phyloP scores from a whole-genome alignment of 2,113 vertebrate genomes.

The Coregonus clupeaformis region DNA sequence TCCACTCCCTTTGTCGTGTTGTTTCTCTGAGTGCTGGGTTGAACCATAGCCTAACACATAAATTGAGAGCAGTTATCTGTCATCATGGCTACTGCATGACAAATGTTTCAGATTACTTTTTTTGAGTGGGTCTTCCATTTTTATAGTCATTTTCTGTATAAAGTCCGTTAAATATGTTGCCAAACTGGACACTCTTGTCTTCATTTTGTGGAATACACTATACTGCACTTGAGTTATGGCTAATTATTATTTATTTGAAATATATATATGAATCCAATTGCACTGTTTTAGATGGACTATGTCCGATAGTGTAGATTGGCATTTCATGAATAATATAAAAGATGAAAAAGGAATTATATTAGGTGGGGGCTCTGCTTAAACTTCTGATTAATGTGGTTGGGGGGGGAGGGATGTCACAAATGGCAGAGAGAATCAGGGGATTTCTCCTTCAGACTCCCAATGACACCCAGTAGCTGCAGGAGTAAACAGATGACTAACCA shows the following conservation, averaged over 20 bases:
- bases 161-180: not conserved
- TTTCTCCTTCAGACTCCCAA: constrained; percentile 67
- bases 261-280: not conserved
- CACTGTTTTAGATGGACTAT: not conserved
- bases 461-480: constrained; percentile 70
- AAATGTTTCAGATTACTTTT: constrained; percentile 51
- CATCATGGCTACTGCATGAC: constrained; percentile 58
- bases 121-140: constrained; percentile 58
- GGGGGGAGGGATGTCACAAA: constrained; percentile 69
- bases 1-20: no score
- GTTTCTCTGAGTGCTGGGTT: no score
- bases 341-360: no score
- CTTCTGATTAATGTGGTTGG: constrained; percentile 69
- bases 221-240: not conserved
- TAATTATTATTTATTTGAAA: not conserved
- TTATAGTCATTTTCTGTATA: not conserved
- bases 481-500: constrained; percentile 75
- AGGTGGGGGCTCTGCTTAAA: no score
- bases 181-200: not conserved
- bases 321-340: no score
- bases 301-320: no score
- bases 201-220: not conserved
- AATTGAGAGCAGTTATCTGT: constrained; percentile 68
- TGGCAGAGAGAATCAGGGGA: constrained; percentile 72
- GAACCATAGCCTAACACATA: no score